Evolutionary conservation across 2,113 vertebrate species (phyloP).

Genomic region (Dipodomys ordii): DNA sequence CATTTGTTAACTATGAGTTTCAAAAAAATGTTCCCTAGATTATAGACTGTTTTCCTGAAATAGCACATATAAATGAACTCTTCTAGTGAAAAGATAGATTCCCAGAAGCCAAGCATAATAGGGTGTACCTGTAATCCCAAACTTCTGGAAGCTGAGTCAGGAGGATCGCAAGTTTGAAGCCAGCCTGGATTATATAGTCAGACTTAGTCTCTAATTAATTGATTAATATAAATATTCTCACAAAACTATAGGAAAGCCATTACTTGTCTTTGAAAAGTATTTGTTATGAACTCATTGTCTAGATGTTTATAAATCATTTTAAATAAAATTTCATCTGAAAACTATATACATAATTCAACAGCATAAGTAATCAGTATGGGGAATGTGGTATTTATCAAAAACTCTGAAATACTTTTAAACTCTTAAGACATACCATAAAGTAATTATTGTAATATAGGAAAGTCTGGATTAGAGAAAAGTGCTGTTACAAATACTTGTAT

Average conservation of each 20-base stretch:
- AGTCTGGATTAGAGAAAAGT: slow-evolving; percentile 19
- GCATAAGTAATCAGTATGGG: not conserved
- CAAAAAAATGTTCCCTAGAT: slow-evolving; percentile 3
- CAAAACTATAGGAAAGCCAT: not conserved
- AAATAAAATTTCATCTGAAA: slow-evolving; percentile 36
- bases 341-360: slow-evolving; percentile 6
- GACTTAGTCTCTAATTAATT: not conserved
- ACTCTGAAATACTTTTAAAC: slow-evolving; percentile 56
- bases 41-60: slow-evolving; percentile 47
- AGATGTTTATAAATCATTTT: slow-evolving; percentile 46
- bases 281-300: slow-evolving; percentile 16
- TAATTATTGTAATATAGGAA: slow-evolving; percentile 39
- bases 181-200: not conserved
- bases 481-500: slow-evolving; percentile 31
- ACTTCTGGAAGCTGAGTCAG: too few relatives aligned
- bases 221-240: not conserved
- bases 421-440: not conserved
- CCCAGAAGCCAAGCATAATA: not conserved
- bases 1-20: slow-evolving; percentile 33
- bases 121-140: not conserved
- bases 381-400: slow-evolving; percentile 20
- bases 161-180: not conserved
- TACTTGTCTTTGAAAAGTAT: slow-evolving; percentile 2
- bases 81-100: not conserved
- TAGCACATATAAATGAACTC: slow-evolving; percentile 19